Evolutionary conservation across 2,888 invertebrate species (phyloP).

Genomic region (Amaurobius ferox): DNA sequence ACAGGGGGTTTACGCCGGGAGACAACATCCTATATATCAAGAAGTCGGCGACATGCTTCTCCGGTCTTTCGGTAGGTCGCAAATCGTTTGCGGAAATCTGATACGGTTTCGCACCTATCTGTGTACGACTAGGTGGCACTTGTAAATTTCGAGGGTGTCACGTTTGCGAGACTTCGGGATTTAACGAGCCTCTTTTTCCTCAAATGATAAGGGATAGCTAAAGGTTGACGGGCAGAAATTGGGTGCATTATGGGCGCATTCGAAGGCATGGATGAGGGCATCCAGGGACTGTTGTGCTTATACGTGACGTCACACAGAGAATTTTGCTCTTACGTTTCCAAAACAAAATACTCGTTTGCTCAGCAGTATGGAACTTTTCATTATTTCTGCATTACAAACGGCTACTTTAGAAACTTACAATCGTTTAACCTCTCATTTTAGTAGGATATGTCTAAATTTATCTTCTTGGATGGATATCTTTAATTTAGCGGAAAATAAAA

Average conservation of each 20-base stretch:
- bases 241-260: not conserved
- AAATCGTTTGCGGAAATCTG: slow-evolving; percentile 60
- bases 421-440: too few species aligned
- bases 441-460: too few species aligned
- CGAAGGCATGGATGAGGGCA: not conserved
- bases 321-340: too few species aligned
- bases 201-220: not conserved
- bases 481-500: too few species aligned
- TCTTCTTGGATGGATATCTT: too few species aligned
- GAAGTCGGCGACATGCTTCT: not conserved
- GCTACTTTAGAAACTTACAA: too few species aligned
- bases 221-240: not conserved
- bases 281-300: not conserved
- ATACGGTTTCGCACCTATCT: slow-evolving; percentile 66
- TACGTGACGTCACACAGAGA: too few species aligned
- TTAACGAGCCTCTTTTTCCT: slow-evolving; percentile 24
- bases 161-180: slow-evolving; percentile 3
- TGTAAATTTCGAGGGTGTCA: slow-evolving; percentile 43
- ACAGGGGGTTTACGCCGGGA: not conserved
- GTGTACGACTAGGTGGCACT: slow-evolving; percentile 33
- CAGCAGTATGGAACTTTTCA: too few species aligned
- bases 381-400: too few species aligned
- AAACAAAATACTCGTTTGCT: too few species aligned
- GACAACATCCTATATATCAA: slow-evolving; percentile 18
- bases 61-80: slow-evolving; percentile 2